Base-by-base conservation (phyloP, 2,797 vertebrate genomes). In the Poecilia velifera region DNA sequence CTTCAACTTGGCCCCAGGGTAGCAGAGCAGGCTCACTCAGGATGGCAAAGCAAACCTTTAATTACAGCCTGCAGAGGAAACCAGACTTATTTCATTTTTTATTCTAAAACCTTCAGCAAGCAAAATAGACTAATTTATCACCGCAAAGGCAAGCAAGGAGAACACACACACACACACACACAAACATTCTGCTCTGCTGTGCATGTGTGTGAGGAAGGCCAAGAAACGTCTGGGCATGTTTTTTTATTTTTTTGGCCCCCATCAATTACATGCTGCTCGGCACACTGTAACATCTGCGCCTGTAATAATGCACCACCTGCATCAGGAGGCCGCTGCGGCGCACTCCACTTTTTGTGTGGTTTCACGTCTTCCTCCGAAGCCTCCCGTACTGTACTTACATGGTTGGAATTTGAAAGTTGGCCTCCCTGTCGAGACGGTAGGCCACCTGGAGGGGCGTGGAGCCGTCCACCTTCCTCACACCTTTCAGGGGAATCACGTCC, bases 401-500 rank as follows among this genome's bases (percentile, higher is more conserved):
- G 68, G 96, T 97, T 80, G 96, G 96, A 92, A 96, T 96, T 90
- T 97, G 96, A 91, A 96, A 96, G 92, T 96, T 96, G 71, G 96
- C 96, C 85, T 97, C 96, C 74, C 83, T 91, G 90, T 97, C 96
- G 1, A 97, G 96, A 76, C 96, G 95, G 89, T 96, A 97, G 1
- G 96, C 96, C 89, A 97, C 95, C 93, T 97, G 96, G 73, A 94
- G 94, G 31, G 95, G 34, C 14, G 95, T 96, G 46, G 96, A 96
- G 49, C 96, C 96, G 5, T 96, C 95, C 74, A 96, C 96, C 89
- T 96, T 96, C 90, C 94, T 92, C 84, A 96, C 96, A 0, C 96
- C 96, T 86, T 94, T 96, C 82, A 96, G 91, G 4, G 95, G 81
- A 80, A 95, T 92, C 71, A 95, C 93, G 14, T 97, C 96, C 91